A percentile compares a stretch with the other conserved stretches of the same genome.
Conservation (phyloP, 2,113 vertebrate species). For the Antigone vipio region DNA sequence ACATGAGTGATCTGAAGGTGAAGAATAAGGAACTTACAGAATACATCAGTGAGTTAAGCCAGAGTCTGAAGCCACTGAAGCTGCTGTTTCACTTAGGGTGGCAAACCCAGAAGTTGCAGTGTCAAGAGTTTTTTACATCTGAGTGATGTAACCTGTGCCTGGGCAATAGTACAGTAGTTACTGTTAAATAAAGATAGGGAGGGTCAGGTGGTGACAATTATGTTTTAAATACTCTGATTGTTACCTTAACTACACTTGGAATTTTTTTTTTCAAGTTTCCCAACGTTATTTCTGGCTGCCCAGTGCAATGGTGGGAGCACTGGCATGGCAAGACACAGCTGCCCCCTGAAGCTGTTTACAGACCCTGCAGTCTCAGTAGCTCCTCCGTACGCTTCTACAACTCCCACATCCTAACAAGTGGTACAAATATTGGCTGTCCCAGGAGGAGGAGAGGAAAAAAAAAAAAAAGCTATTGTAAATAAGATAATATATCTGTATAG, state of each 20-base stretch:
- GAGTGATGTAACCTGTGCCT: background rate
- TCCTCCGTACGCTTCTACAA: background rate
- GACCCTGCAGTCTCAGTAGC: background rate
- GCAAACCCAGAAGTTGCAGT: background rate
- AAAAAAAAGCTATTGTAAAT: background rate
- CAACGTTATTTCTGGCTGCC: background rate
- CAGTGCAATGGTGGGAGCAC: background rate
- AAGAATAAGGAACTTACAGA: background rate
- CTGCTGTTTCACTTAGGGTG: background rate
- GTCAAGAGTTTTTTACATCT: background rate
- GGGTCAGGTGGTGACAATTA: background rate
- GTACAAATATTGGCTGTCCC: background rate
- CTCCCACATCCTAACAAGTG: background rate
- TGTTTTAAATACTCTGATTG: background rate
- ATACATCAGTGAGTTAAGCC: background rate
- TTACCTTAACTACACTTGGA: background rate
- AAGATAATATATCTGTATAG: background rate
- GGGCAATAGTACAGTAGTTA: background rate
- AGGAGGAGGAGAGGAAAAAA: background rate
- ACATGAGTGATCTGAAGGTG: background rate
- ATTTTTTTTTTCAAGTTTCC: background rate
- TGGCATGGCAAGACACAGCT: background rate
- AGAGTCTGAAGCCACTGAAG: background rate
- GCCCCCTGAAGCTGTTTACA: background rate
- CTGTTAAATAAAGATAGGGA: background rate